Evolutionary conservation across 2,888 invertebrate species (phyloP).

Genomic region (Matsumyia berberina): DNA sequence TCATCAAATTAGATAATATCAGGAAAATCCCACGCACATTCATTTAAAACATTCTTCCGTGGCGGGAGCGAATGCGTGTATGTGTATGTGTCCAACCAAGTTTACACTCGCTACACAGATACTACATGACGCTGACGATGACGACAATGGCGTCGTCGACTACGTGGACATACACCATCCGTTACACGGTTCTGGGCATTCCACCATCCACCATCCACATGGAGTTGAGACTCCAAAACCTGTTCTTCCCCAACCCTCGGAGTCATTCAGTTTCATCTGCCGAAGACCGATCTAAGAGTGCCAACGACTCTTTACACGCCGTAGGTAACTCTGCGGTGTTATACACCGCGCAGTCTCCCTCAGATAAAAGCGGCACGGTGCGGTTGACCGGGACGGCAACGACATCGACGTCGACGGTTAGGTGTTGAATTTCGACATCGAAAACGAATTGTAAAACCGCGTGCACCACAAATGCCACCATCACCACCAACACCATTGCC

Average conservation of each 20-base stretch:
- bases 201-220: conserved; percentile 38
- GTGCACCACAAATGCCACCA: conserved; percentile 62
- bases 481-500: conserved; percentile 34
- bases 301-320: conserved; percentile 32
- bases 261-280: conserved; percentile 59
- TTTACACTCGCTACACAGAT: neutral
- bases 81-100: neutral
- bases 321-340: conserved; percentile 10
- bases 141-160: conserved; percentile 49
- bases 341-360: conserved; percentile 31
- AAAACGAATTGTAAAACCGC: conserved; percentile 66
- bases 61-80: conserved; percentile 8
- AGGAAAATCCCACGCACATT: conserved; percentile 72
- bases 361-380: conserved; percentile 47
- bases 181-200: conserved; percentile 44
- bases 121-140: conserved; percentile 63
- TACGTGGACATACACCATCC: conserved; percentile 59
- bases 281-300: conserved; percentile 23
- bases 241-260: conserved; percentile 37
- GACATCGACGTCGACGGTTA: no score
- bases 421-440: conserved; percentile 66
- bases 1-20: conserved; percentile 76
- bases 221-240: conserved; percentile 57
- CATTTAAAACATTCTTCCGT: conserved; percentile 59
- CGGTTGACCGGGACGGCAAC: conserved; percentile 65